Base-by-base conservation (phyloP, 2,888 invertebrate genomes). In the Lepidocyrtinus sp. region DNA sequence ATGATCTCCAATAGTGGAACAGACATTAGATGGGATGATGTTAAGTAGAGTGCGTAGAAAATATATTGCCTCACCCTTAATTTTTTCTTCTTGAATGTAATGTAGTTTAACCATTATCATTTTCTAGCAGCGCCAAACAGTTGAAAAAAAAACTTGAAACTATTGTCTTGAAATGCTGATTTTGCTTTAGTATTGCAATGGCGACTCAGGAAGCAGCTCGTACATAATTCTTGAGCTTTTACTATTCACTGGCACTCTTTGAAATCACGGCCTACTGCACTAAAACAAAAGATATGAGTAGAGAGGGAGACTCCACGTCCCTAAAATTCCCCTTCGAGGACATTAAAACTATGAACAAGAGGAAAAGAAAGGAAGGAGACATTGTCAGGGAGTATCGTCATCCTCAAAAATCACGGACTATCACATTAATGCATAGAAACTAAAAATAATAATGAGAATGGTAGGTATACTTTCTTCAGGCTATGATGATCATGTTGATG, bases 231-330 rank as follows among this genome's bases (percentile, higher is more conserved):
- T 67, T n/a, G 50, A 63, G 17, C 24, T 9, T 26, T 15, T 26
- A 12, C 70, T 55, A 17, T 64, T 19, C 71, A 36, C 63, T 69
- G 46, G 27, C n/a, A 55, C 24, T 77, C 62, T 45, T 22, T 55
- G 72, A 46, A 80, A 75, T 80, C 80, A 80, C 80, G 75, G 71
- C 62, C 67, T 71, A 62, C 71, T 80, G 80, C 80, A 75, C 75
- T 80, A 75, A 80, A 80, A 80, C 80, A 80, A 80, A 61, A 71
- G 79, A 36, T 24, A 24, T 19, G 61, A 61, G 24, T 22, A 50
- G 25, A 45, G 45, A 71, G 36, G 62, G 62, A 73, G 59, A 55
- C 50, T 50, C 50, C 36, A 36, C 50, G 50, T 50, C 12, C 36
- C 36, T 36, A 7, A 5, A 36, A 7, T 36, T 36, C 36, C 12